Percentiles rank a stretch among this genome's conserved stretches.
Conservation (phyloP, 2,888 invertebrate species). For the Cosmopolites sordidus region DNA sequence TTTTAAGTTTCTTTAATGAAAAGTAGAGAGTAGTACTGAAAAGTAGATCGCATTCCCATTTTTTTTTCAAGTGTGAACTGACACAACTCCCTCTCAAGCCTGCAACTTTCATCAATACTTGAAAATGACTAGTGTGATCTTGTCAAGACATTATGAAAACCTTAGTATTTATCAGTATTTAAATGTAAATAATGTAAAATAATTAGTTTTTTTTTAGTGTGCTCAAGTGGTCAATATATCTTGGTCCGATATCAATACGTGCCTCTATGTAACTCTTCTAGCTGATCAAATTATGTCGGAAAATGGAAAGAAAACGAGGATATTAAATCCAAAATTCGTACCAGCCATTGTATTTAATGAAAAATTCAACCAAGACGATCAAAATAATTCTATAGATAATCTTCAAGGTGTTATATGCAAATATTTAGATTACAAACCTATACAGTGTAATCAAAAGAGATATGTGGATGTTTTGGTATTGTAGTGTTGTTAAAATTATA, state of each 20-base stretch:
- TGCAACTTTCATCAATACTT: too few relatives aligned
- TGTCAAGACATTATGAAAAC: too few relatives aligned
- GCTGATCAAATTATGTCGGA: slow-evolving; percentile 43
- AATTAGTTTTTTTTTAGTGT: slow-evolving; percentile 43
- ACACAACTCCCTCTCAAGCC: too few relatives aligned
- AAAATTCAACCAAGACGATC: slow-evolving; percentile 30
- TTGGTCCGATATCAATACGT: slow-evolving; percentile 36
- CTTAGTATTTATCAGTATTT: too few relatives aligned
- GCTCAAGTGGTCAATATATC: slow-evolving; percentile 35
- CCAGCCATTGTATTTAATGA: slow-evolving; percentile 49
- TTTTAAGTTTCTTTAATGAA: too few relatives aligned
- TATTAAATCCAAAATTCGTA: slow-evolving; percentile 42
- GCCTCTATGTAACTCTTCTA: slow-evolving; percentile 34
- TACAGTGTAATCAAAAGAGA: slow-evolving; percentile 1
- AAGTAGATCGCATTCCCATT: too few relatives aligned
- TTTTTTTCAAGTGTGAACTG: too few relatives aligned
- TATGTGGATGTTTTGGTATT: too few relatives aligned
- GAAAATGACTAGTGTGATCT: too few relatives aligned
- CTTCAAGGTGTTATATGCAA: slow-evolving; percentile 32
- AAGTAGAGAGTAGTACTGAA: too few relatives aligned
- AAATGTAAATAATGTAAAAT: too few relatives aligned
- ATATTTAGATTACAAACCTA: slow-evolving; percentile 28
- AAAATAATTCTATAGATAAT: slow-evolving; percentile 30
- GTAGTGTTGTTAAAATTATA: too few relatives aligned
- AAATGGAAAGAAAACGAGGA: slow-evolving; percentile 43